These are phyloP conservation scores for Pogonomyrmex barbatus DNA, from an alignment of 1,140 invertebrate genomes.

Conservation along the genomic window DNA sequence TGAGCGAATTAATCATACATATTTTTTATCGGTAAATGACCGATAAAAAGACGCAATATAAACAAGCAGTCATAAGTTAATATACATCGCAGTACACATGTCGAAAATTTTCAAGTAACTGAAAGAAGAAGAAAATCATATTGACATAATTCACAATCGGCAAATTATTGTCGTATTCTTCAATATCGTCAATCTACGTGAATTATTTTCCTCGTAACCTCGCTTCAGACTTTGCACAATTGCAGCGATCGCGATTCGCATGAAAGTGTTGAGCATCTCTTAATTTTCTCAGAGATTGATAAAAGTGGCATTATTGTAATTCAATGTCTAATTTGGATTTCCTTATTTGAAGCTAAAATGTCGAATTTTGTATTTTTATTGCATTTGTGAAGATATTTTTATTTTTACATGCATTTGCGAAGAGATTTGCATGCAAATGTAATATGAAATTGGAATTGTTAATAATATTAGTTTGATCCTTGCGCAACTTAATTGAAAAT, in stretches of 20 bases:
- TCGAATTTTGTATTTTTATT: conserved; percentile 27
- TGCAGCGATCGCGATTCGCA: conserved; percentile 53
- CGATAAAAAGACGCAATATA: background rate
- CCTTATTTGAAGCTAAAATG: background rate
- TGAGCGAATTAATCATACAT: background rate
- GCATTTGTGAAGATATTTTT: conserved; percentile 11
- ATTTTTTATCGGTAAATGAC: background rate
- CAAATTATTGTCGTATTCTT: conserved; percentile 9
- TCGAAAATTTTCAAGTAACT: background rate
- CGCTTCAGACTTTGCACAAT: conserved; percentile 76
- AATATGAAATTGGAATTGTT: conserved; percentile 33
- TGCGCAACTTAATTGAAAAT: conserved; percentile 48
- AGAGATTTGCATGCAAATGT: conserved; percentile 16
- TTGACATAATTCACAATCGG: background rate
- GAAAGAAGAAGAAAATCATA: conserved; percentile 1
- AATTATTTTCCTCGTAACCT: conserved; percentile 67
- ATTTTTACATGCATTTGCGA: background rate
- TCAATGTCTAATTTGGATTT: background rate
- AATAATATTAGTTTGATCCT: conserved; percentile 51
- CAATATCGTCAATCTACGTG: conserved; percentile 57
- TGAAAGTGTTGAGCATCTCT: conserved; percentile 34
- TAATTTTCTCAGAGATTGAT: background rate
- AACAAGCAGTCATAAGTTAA: background rate
- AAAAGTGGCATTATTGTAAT: background rate
- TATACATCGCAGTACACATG: background rate